Evolutionary conservation across 2,888 invertebrate genomes (phyloP), one percentile per base, ranked within the genome.

Genomic region (Himalopsyche japonica): DNA sequence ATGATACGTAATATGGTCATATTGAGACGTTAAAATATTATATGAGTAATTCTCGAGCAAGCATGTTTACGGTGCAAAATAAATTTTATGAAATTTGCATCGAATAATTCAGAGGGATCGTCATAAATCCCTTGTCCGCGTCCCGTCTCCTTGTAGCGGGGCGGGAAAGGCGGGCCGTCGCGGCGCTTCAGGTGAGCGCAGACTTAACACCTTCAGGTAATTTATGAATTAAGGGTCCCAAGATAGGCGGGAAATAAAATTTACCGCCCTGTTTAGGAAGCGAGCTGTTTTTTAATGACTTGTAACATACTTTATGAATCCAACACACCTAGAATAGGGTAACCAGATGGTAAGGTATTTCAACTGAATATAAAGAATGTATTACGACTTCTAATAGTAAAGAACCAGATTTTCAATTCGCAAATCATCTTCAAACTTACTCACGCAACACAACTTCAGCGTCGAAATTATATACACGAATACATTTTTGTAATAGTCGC

Each of bases 141-240:
- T 20, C 18, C 70, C 6, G 77, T 20, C 15, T 20, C 20, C n/a
- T 18, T 43, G 6, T 15, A 34, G 32, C 37, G n/a, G 37, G 32
- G 32, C 0, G n/a, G 7, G 24, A 15, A 30, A 32, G 76, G 76
- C 4, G 76, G 37, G 37, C 6, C 64, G 70, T 70, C 30, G 70
- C 70, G 70, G 70, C 70, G 70, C 70, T 70, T 70, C 70, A 70
- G 70, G 70, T 70, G 77, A 37, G 77, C 34, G n/a, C 10, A 24
- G 34, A 77, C 37, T 77, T 77, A 37, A 77, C 77, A 77, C 77
- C 77, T 77, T 77, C 43, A 15, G 37, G 77, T 77, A 77, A 77
- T 77, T 77, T 77, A 77, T 77, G 24, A 34, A 77, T 77, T 37
- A 77, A 77, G 77, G 57, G 70, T 70, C 27, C 10, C 70, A 15